Percentiles rank a stretch among this genome's conserved stretches.
These are phyloP conservation scores for Eunapius fragilis DNA, from an alignment of 37 sponge, comb jelly and placozoan species.

Conservation along the genomic window DNA sequence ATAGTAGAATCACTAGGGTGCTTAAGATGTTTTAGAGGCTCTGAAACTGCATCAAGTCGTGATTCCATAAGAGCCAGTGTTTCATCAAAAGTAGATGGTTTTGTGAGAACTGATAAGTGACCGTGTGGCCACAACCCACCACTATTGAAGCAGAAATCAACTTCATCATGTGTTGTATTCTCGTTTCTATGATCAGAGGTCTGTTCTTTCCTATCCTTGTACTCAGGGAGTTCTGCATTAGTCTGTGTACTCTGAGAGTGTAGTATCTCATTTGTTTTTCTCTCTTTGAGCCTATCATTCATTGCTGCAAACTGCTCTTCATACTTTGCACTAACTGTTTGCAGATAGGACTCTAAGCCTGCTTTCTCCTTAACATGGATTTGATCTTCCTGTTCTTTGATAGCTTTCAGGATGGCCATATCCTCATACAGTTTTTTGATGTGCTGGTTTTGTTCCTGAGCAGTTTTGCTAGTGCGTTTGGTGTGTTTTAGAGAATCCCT, in stretches of 20 bases:
- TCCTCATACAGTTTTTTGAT: neutral
- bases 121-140: neutral
- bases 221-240: neutral
- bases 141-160: neutral
- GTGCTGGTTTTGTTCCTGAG: neutral
- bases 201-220: neutral
- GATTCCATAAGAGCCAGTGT: constrained; percentile 47
- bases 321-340: neutral
- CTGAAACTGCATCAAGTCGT: constrained; percentile 41
- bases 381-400: neutral
- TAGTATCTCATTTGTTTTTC: too few relatives aligned
- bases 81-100: constrained; percentile 8
- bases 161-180: neutral
- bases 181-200: neutral
- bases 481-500: neutral
- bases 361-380: neutral
- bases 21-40: neutral
- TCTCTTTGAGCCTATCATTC: too few relatives aligned
- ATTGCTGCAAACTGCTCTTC: neutral
- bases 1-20: neutral
- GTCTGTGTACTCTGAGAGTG: neutral
- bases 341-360: neutral
- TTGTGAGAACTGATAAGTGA: neutral
- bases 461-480: neutral
- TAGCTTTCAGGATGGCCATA: neutral